Base-by-base conservation (phyloP, 2,888 invertebrate species). In the Monopis laevigella region DNA sequence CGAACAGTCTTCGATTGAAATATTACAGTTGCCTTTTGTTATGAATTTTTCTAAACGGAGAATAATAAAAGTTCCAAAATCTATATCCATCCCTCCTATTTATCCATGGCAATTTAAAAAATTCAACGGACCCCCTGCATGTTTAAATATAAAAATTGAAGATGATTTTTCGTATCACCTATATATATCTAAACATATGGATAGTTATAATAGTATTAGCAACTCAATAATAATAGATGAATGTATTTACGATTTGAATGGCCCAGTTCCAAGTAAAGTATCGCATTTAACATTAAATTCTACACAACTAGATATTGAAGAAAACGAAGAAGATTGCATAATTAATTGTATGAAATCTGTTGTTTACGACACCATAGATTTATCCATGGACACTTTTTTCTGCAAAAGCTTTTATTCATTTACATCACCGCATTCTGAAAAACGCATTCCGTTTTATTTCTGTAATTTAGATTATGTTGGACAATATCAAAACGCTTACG, bases 81-180 rank as follows among this genome's bases (percentile, higher is more conserved):
- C 48, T 18, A 54, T 75, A 26, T 46, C 39, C 29, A 60, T 74
- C 42, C 56, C 62, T 10, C 55, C 77, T 2, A 51, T 55, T 28
- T 74, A 70, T 50, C 43, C 54, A 11, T 78, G 75, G 77, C 67
- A 69, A 28, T 46, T 75, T 19, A 60, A 57, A 46, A 45, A 43
- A n/a, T n/a, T n/a, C n/a, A n/a, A n/a, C n/a, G n/a, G n/a, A n/a
- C 66, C 72, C 26, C 54, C 48, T 42, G 59, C 57, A 29, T 35
- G 42, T 17, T 30, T 72, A 12, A 53, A 52, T 27, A 48, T 74
- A 43, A 43, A 49, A 24, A 50, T 57, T 21, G 46, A 53, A 13
- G 62, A 61, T 48, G 44, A 58, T n/a, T 51, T 48, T 43, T 43
- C 43, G 7, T 73, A 71, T 50, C 45, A 63, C 43, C 39, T 77